Percentiles rank a stretch among this genome's conserved stretches.
phyloP scores from a whole-genome alignment of 2,113 vertebrate species.

The Esox niger region DNA sequence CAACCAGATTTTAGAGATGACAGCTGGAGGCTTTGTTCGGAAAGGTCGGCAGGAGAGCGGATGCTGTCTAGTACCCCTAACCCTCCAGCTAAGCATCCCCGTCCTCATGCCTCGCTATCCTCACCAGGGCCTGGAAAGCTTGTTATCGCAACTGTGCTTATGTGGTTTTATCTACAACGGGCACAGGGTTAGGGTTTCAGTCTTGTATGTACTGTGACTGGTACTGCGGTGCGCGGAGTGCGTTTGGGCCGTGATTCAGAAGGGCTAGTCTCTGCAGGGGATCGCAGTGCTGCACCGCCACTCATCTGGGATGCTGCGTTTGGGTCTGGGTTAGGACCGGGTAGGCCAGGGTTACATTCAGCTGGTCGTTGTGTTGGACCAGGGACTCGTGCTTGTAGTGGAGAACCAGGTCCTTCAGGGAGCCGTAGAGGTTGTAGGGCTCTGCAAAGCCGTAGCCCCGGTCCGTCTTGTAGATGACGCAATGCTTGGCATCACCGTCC shows the following conservation, averaged over 20 bases:
- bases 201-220: background rate
- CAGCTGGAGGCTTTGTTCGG: constrained; percentile 56
- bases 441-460: constrained; percentile 89
- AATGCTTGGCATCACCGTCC: constrained; percentile 88
- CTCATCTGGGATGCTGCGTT: constrained; percentile 79
- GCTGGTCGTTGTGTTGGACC: constrained; percentile 92
- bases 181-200: background rate
- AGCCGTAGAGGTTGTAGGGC: constrained; percentile 90
- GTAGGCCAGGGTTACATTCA: constrained; percentile 87
- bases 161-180: constrained; percentile 34
- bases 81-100: background rate
- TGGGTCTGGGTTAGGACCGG: constrained; percentile 78
- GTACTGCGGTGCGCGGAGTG: background rate
- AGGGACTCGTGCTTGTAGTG: constrained; percentile 92
- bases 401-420: constrained; percentile 88
- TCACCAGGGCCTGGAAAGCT: background rate
- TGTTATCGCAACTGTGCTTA: constrained; percentile 40
- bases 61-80: constrained; percentile 25
- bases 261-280: background rate
- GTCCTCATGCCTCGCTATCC: background rate
- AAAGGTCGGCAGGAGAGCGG: constrained; percentile 17
- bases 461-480: constrained; percentile 86
- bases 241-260: background rate
- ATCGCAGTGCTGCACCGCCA: constrained; percentile 13
- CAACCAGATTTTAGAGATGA: constrained; percentile 50